Evolutionary conservation across 2,888 invertebrate genomes (phyloP).

Genomic region (Cerastis leucographa): DNA sequence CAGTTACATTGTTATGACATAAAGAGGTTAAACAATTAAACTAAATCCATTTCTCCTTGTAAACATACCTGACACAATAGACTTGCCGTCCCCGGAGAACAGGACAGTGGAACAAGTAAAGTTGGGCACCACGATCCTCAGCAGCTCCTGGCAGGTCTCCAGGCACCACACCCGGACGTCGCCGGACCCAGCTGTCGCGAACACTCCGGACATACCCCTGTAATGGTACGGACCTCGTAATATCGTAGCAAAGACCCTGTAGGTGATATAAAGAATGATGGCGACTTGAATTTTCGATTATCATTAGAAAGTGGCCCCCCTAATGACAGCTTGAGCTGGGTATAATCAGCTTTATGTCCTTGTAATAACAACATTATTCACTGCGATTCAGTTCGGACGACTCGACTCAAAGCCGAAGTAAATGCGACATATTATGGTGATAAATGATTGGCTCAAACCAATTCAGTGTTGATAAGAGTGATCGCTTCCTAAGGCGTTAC

Average conservation of each 20-base stretch:
- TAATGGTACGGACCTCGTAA: background rate
- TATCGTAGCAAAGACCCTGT: background rate
- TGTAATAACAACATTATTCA: background rate
- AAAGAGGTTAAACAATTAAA: background rate
- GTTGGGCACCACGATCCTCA: conserved; percentile 96
- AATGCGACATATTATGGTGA: background rate
- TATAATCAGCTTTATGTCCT: background rate
- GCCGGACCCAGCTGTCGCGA: conserved; percentile 96
- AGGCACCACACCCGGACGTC: conserved; percentile 97
- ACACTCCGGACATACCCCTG: conserved; percentile 95
- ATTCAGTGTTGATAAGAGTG: too few relatives aligned
- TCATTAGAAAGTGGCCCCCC: background rate
- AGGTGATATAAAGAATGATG: background rate
- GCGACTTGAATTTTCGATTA: background rate
- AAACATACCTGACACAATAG: conserved; percentile 93
- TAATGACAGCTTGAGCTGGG: background rate
- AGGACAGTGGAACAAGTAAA: conserved; percentile 95
- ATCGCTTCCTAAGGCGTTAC: too few relatives aligned
- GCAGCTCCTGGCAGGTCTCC: conserved; percentile 93
- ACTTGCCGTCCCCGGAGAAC: conserved; percentile 95
- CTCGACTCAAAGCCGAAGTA: background rate
- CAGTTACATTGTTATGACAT: background rate
- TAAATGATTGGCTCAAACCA: too few relatives aligned
- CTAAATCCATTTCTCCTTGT: background rate
- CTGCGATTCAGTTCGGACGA: background rate